These are phyloP conservation scores for Microcebus lehilahytsara DNA, from an alignment of 2,113 vertebrate genomes.

Conservation along the genomic window DNA sequence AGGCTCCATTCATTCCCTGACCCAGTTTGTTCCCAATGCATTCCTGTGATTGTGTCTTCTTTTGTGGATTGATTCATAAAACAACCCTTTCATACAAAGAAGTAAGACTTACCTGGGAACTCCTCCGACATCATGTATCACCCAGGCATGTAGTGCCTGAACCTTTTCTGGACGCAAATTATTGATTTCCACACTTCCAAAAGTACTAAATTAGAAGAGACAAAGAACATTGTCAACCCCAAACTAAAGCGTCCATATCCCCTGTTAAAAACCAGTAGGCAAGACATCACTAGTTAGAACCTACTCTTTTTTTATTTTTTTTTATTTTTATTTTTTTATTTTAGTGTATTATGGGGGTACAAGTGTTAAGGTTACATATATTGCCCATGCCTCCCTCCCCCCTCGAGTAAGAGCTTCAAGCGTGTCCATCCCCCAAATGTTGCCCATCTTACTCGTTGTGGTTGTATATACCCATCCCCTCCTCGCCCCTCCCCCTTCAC, in stretches of 20 bases:
- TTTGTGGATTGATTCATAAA: neutral
- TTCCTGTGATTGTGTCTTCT: neutral
- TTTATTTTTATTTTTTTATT: too few species aligned
- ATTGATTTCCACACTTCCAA: constrained; percentile 91
- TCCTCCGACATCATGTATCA: constrained; percentile 85
- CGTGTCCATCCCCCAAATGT: too few species aligned
- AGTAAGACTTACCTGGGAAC: constrained; percentile 80
- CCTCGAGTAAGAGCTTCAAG: too few species aligned
- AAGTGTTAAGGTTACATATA: too few species aligned
- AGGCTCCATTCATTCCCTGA: neutral
- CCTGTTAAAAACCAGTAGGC: neutral
- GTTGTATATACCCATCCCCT: too few species aligned
- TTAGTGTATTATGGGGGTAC: too few species aligned
- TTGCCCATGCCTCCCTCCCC: too few species aligned
- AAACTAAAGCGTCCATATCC: neutral
- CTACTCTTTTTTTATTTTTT: too few species aligned
- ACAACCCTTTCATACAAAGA: neutral
- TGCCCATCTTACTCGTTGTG: too few species aligned
- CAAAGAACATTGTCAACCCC: neutral
- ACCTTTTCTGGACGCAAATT: constrained; percentile 87
- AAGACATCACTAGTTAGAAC: accelerated
- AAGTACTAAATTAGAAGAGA: constrained; percentile 85
- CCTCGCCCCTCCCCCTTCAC: too few species aligned
- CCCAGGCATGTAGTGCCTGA: constrained; percentile 88
- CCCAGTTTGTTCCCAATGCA: accelerated